A percentile compares a stretch with the other conserved stretches of the same genome.
These are phyloP conservation scores for Drosophila quinaria DNA, from an alignment of 2,888 invertebrate genomes.

Conservation along the genomic window DNA sequence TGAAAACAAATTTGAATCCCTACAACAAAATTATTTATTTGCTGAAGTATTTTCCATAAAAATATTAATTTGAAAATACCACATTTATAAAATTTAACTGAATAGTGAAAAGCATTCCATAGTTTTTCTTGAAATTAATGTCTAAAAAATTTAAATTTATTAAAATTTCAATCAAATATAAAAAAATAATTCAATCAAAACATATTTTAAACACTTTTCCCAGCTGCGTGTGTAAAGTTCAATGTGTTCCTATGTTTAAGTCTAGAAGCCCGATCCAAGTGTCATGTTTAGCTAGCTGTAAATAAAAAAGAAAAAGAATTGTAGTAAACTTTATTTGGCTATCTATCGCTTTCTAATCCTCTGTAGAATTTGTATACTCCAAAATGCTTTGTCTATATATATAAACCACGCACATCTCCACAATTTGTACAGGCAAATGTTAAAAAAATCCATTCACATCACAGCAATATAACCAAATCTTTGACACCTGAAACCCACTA, in stretches of 20 bases:
- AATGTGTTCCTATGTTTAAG: conserved; percentile 57
- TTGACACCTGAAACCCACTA: conserved; percentile 46
- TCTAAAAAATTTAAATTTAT: too few relatives aligned
- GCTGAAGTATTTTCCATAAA: too few relatives aligned
- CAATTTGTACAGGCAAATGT: conserved; percentile 48
- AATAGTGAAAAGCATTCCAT: too few relatives aligned
- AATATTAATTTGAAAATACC: too few relatives aligned
- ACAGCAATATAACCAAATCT: conserved; percentile 58
- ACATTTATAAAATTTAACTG: too few relatives aligned
- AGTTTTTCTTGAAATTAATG: too few relatives aligned
- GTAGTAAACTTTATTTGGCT: conserved; percentile 32
- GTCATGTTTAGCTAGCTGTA: conserved; percentile 63
- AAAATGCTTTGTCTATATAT: conserved; percentile 43
- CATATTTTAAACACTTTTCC: not conserved
- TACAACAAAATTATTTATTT: too few relatives aligned
- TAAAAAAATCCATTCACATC: conserved; percentile 7
- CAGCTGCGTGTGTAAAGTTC: conserved; percentile 4
- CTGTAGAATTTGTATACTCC: conserved; percentile 38
- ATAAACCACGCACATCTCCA: conserved; percentile 38
- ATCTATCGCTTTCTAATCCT: conserved; percentile 39
- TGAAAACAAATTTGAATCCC: too few relatives aligned
- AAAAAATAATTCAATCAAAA: too few relatives aligned
- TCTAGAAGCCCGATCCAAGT: conserved; percentile 30
- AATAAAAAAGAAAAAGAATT: conserved; percentile 53
- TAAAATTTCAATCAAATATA: too few relatives aligned